Evolutionary conservation across 2,888 invertebrate genomes (phyloP), one percentile per base, ranked within the genome.

Genomic region (Microctonus brassicae): DNA sequence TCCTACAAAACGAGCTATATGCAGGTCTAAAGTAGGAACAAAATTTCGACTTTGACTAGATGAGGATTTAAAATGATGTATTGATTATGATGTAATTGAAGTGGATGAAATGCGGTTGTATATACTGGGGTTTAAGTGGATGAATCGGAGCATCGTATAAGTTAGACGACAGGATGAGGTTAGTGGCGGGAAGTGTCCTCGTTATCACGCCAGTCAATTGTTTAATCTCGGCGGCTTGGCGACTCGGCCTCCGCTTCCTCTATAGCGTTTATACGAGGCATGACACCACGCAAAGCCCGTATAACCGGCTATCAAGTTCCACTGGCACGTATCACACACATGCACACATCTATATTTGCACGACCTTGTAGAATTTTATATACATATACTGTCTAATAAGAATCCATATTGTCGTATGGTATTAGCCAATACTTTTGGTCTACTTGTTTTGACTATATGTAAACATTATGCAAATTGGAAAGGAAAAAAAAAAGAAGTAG

Each of bases 201-300:
- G 84, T 86, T 86, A 86, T 85, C 82, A 82, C 86, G 80, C 84
- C 83, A 81, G 81, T 79, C 84, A 86, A 86, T 86, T 84, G 84
- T 83, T 85, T 86, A 86, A 86, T 84, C 84, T 83, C 81, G 75
- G 78, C 77, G 76, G 70, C 73, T 68, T 71, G 26, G 20, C 73
- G 75, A 74, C 76, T 70, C 73, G 72, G 67, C 76, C 72, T 70
- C 78, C 73, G 69, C 71, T 73, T 63, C 63, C 39, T 39, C 26
- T 26, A 42, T 9, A 20, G 17, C 47, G 2, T 22, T 47, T 42
- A 65, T n/a, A 36, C 65, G 73, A 58, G 33, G 69, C 73, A 53
- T 66, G 77, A 77, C 75, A 80, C 80, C 77, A 72, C 79, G 78
- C 79, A 74, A 79, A 81, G 76, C 78, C 73, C 72, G 77, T 74